These are phyloP conservation scores for Malthinus flaveolus DNA, from an alignment of 2,888 invertebrate genomes.

Conservation along the genomic window DNA sequence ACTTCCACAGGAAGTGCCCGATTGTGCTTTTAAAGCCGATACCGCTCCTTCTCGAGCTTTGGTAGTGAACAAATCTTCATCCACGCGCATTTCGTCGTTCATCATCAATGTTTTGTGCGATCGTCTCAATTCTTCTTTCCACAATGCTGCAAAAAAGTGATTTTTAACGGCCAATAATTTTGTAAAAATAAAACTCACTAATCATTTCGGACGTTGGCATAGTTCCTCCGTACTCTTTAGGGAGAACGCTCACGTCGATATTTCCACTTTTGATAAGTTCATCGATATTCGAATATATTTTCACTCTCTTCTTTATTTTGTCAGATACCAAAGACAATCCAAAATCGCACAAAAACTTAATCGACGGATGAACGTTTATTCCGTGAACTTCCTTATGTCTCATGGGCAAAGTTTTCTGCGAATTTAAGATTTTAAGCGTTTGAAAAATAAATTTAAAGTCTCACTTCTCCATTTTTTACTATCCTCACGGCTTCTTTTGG, in stretches of 20 bases:
- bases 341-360: constrained; percentile 77
- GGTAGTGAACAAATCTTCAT: constrained; percentile 69
- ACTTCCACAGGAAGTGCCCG: constrained; percentile 62
- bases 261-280: constrained; percentile 56
- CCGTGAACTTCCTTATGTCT: constrained; percentile 80
- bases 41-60: constrained; percentile 75
- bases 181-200: constrained; percentile 57
- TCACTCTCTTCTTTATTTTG: constrained; percentile 73
- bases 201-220: constrained; percentile 85
- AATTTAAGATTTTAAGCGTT: not conserved
- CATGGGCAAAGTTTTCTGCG: constrained; percentile 75
- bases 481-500: constrained; percentile 78
- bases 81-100: constrained; percentile 72
- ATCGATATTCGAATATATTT: constrained; percentile 65
- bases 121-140: constrained; percentile 69
- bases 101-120: constrained; percentile 64
- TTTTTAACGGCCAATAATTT: no score
- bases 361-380: constrained; percentile 72
- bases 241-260: constrained; percentile 59
- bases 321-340: constrained; percentile 77
- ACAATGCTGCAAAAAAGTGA: constrained; percentile 59
- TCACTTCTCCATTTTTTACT: constrained; percentile 79
- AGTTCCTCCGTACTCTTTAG: constrained; percentile 81
- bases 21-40: constrained; percentile 67
- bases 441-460: constrained; percentile 10